Evolutionary conservation across 1,140 invertebrate genomes (phyloP), one percentile per base, ranked within the genome.

Genomic region (Lasioglossum albipes): DNA sequence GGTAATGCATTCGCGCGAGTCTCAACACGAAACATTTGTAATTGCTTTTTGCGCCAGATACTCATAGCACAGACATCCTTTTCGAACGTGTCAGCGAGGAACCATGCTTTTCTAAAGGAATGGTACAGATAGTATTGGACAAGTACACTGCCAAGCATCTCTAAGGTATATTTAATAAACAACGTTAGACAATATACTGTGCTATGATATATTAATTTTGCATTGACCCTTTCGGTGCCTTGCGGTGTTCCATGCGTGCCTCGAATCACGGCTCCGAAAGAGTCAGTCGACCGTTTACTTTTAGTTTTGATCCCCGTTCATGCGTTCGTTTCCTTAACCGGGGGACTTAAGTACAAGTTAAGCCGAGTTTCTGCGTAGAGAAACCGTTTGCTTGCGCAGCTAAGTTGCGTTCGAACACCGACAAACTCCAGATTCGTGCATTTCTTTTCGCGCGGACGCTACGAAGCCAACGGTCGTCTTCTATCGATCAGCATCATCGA

Each of bases 121-220:
- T 72, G 78, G 70, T 71, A 75, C 77, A 82, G 64, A 73, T 85
- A 75, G 88, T 83, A 77, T 89, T 70, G 66, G 81, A 83, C 74
- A 75, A 82, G 86, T 59, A 87, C 90, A 91, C 90, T 91, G 90
- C 90, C 90, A 91, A 91, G 89, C 85, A 79, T 65, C 70, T 83
- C 69, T 89, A 84, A 89, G 82, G 89, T 90, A 90, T 90, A 90
- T 88, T 84, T 84, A 74, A 85, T 80, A 87, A 83, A 82, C 52
- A 31, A 83, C 52, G 65, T 70, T 75, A 75, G 75, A 80, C 71
- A 81, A 81, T 57, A 81, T 57, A 59, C 61, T 84, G 72, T 74
- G 79, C 59, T 84, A 84, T 81, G 66, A 84, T 73, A 76, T 75
- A 64, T 82, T 74, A 71, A 72, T 69, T 75, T 75, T 31, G 57